phyloP scores from a whole-genome alignment of 2,888 invertebrate genomes.

The Thereva unica region DNA sequence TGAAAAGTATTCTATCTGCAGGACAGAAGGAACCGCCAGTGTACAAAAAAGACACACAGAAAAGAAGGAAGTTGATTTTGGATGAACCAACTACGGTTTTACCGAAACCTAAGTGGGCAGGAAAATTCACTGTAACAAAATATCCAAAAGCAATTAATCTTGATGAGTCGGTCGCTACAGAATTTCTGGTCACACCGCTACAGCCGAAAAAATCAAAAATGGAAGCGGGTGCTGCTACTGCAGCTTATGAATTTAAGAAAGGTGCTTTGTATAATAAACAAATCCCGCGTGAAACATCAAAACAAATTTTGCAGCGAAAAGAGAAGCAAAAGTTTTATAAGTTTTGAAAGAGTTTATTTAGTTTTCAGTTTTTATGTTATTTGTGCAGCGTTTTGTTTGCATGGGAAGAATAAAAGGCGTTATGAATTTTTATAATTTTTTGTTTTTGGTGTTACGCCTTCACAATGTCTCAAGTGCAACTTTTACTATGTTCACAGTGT shows the following conservation, averaged over 20 bases:
- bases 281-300: slow-evolving; percentile 42
- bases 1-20: slow-evolving; percentile 42
- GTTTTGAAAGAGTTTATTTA: background rate
- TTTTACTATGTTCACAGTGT: too few relatives aligned
- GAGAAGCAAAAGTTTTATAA: slow-evolving; percentile 10
- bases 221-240: background rate
- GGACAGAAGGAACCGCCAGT: slow-evolving; percentile 39
- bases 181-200: slow-evolving; percentile 41
- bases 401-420: too few relatives aligned
- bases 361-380: too few relatives aligned
- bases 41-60: slow-evolving; percentile 19
- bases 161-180: slow-evolving; percentile 30
- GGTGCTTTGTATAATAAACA: slow-evolving; percentile 43
- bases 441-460: too few relatives aligned
- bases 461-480: too few relatives aligned
- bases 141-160: too few relatives aligned
- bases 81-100: slow-evolving; percentile 40
- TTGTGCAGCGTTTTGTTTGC: too few relatives aligned
- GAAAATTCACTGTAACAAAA: slow-evolving; percentile 43
- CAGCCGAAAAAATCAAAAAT: slow-evolving; percentile 35
- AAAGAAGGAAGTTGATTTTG: slow-evolving; percentile 40
- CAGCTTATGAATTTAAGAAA: slow-evolving; percentile 46
- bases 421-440: too few relatives aligned
- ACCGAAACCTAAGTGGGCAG: slow-evolving; percentile 47
- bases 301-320: slow-evolving; percentile 44